Conservation (phyloP, 2,888 invertebrate species). For the Cactoblastis cactorum region DNA sequence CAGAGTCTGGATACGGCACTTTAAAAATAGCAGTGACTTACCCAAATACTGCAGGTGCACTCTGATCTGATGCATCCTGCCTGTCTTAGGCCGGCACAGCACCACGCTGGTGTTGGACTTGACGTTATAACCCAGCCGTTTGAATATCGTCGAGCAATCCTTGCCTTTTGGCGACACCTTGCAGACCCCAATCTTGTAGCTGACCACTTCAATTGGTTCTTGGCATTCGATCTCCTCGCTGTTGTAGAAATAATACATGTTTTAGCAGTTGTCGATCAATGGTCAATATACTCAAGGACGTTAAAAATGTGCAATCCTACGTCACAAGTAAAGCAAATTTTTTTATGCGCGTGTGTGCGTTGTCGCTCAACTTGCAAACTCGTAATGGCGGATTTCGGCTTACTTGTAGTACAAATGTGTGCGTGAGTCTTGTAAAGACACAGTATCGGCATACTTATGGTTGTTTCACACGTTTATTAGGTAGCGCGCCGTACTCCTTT, state of each 20-base stretch:
- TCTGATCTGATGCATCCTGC: conserved; percentile 99
- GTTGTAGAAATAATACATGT: conserved; percentile 20
- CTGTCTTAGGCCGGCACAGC: conserved; percentile 95
- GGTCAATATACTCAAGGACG: too few species aligned
- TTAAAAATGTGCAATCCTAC: too few species aligned
- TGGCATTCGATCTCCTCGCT: conserved; percentile 91
- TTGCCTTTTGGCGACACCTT: conserved; percentile 96
- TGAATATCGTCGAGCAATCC: conserved; percentile 94
- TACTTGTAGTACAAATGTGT: too few species aligned
- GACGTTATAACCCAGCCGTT: conserved; percentile 92
- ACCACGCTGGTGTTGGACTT: conserved; percentile 96
- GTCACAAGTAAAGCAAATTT: too few species aligned
- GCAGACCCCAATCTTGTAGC: conserved; percentile 97
- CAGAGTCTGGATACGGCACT: too few species aligned
- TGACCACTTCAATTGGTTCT: conserved; percentile 95
- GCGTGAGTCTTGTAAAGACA: too few species aligned
- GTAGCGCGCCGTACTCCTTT: too few species aligned
- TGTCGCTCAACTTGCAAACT: too few species aligned
- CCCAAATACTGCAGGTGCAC: conserved; percentile 99
- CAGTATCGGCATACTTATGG: too few species aligned
- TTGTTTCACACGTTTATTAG: too few species aligned
- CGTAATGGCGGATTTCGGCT: too few species aligned
- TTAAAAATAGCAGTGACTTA: conserved; percentile 45
- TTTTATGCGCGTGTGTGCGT: too few species aligned
- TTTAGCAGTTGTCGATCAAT: not conserved